Evolutionary conservation across 2,113 vertebrate genomes (phyloP), one percentile per base, ranked within the genome.

Genomic region (Phyllostomus discolor): DNA sequence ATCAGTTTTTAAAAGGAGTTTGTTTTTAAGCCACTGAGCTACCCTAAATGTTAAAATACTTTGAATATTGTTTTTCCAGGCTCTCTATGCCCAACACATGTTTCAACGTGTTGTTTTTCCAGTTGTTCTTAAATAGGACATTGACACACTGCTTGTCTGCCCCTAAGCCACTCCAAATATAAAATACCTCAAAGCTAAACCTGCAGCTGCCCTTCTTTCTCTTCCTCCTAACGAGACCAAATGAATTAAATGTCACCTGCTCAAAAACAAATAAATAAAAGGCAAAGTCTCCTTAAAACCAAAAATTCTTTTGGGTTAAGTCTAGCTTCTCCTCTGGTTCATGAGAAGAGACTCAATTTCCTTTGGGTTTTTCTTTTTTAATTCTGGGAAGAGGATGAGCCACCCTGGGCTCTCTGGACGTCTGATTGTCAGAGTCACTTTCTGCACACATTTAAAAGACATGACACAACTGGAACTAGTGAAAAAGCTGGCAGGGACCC

Each of bases 61-160:
- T 24, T 78, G 94, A 79, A 94, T 95, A 57, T 46, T 81, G 70
- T 86, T 95, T 97, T 96, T 96, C 80, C 95, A 96, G 95, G 41
- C 76, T 91, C 64, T 89, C 72, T 1, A 14, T 76, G 70, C 24
- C 69, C 85, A 43, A 85, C 88, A 93, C 79, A 54, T 66, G 89
- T 72, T 95, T 62, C 62, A 22, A 75, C 28, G 9, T 52, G 94
- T 17, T 78, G 88, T 90, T 96, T 97, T 93, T 80, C 79, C 96
- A 96, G 88, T 93, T 93, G 82, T n/a, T 96, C 88, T 88, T 91
- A 79, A 86, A 72, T 4, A 31, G 69, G 78, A 86, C 3, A n/a
- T 2, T 64, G 91, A 88, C 86, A 78, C 64, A 8, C 22, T 2
- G 5, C n/a, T 88, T 93, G 81, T 41, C 81, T 38, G 22, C 86